These are phyloP conservation scores for Arvicanthis niloticus DNA, from an alignment of 2,113 vertebrate species.

Conservation along the genomic window DNA sequence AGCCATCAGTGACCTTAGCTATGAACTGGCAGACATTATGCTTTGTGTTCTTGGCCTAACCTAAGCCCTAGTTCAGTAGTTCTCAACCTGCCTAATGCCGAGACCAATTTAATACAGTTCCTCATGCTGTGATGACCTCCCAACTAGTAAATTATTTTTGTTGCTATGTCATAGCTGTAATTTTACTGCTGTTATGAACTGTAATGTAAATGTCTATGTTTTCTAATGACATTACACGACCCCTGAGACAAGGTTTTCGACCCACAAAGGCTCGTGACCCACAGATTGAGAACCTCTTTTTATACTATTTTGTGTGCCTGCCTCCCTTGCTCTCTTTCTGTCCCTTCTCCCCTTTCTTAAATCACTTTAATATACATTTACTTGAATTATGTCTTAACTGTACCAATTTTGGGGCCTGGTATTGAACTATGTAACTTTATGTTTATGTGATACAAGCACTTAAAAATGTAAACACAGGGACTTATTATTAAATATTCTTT, in stretches of 20 bases:
- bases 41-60: background rate
- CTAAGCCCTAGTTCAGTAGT: background rate
- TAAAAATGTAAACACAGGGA: constrained; percentile 11
- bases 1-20: too few relatives aligned
- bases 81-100: background rate
- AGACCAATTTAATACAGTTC: background rate
- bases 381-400: constrained; percentile 22
- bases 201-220: background rate
- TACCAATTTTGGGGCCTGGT: background rate
- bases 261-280: background rate
- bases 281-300: background rate
- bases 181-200: background rate
- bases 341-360: background rate
- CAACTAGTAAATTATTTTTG: background rate
- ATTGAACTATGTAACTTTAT: background rate
- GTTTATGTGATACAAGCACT: constrained; percentile 3
- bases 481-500: background rate
- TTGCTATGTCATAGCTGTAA: background rate
- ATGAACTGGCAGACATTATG: background rate
- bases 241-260: background rate
- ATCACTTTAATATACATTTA: background rate
- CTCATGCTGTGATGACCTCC: background rate
- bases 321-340: background rate
- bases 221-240: background rate
- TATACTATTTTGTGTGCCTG: background rate